These are phyloP conservation scores for Camponotus vicinus DNA, from an alignment of 1,140 invertebrate genomes.

Conservation along the genomic window DNA sequence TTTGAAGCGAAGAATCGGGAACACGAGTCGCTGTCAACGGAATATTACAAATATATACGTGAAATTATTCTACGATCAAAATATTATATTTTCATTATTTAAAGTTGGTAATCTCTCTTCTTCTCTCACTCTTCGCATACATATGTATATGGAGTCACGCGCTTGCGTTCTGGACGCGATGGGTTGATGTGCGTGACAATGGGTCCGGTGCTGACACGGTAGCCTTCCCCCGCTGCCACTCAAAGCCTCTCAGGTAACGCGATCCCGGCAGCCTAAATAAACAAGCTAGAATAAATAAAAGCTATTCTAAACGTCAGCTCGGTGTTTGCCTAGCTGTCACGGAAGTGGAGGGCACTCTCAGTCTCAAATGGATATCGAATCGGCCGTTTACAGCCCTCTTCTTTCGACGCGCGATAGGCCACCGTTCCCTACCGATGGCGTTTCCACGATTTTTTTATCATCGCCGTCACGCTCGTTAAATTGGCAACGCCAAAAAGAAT, in stretches of 20 bases:
- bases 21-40: not conserved
- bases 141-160: conserved; percentile 19
- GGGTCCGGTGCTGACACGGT: conserved; percentile 77
- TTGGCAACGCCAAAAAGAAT: not conserved
- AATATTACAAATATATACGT: not conserved
- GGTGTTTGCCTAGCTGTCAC: conserved; percentile 83
- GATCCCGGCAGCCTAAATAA: conserved; percentile 83
- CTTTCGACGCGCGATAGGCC: conserved; percentile 42
- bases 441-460: conserved; percentile 67
- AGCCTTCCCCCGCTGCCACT: conserved; percentile 75
- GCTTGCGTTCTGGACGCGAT: conserved; percentile 53
- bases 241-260: conserved; percentile 81
- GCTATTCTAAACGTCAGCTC: conserved; percentile 82
- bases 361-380: conserved; percentile 79
- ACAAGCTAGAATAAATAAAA: conserved; percentile 84
- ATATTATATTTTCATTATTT: conserved; percentile 30
- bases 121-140: not conserved
- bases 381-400: conserved; percentile 74
- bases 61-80: conserved; percentile 3
- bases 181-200: conserved; percentile 75
- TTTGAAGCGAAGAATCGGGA: conserved; percentile 9
- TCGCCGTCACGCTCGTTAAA: not conserved
- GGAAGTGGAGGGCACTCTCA: conserved; percentile 74
- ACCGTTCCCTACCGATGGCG: conserved; percentile 19
- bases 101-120: not conserved